Conservation (phyloP, 2,888 invertebrate species). For the Stenurella melanura region DNA sequence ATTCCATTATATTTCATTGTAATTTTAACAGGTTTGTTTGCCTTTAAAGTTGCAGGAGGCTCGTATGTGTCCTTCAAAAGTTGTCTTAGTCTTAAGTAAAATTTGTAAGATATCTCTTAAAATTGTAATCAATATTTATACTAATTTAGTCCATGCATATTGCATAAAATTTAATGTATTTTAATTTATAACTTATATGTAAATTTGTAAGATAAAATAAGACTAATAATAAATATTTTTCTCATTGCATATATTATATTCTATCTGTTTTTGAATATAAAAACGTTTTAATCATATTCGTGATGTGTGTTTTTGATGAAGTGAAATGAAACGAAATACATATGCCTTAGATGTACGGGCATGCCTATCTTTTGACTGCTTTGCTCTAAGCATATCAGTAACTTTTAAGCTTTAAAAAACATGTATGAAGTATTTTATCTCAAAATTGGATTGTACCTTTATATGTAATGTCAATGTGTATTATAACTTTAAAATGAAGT, state of each 20-base stretch:
- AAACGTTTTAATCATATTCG: too few relatives aligned
- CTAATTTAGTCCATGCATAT: conserved; percentile 12
- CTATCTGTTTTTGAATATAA: too few relatives aligned
- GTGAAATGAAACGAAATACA: too few relatives aligned
- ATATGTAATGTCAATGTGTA: too few relatives aligned
- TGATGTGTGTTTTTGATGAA: too few relatives aligned
- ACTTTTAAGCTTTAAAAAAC: too few relatives aligned
- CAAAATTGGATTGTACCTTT: too few relatives aligned
- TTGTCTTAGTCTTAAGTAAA: conserved; percentile 63
- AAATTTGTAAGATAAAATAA: conserved; percentile 25
- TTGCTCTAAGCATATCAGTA: too few relatives aligned
- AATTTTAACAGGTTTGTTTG: conserved; percentile 79
- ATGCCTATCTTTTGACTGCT: too few relatives aligned
- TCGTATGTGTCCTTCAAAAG: conserved; percentile 74
- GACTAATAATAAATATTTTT: conserved; percentile 26
- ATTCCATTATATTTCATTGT: conserved; percentile 82
- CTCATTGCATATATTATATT: not conserved
- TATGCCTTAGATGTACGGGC: too few relatives aligned
- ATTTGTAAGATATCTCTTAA: not conserved
- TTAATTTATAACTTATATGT: conserved; percentile 31
- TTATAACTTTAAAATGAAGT: too few relatives aligned
- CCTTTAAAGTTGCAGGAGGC: conserved; percentile 85
- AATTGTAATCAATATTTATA: not conserved
- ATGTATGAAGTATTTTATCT: too few relatives aligned
- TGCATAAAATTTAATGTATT: conserved; percentile 22